Conservation (phyloP, 1,140 invertebrate species). For the Bombyx mandarina region DNA sequence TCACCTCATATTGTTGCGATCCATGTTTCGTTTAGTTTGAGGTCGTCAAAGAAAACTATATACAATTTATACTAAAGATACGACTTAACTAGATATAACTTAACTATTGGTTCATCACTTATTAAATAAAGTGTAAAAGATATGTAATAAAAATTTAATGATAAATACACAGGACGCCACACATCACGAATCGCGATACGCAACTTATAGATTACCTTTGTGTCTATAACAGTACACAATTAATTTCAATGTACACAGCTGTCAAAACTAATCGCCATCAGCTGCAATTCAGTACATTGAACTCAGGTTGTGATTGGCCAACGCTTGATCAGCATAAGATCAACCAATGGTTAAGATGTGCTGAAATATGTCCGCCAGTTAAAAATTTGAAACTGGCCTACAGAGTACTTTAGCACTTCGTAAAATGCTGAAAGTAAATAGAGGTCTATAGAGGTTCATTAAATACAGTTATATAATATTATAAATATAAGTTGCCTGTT, state of each 20-base stretch:
- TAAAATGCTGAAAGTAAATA: too few relatives aligned
- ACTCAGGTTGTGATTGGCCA: conserved; percentile 17
- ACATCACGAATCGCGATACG: conserved; percentile 24
- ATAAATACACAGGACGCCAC: conserved; percentile 54
- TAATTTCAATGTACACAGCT: conserved; percentile 8
- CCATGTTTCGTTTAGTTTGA: conserved; percentile 25
- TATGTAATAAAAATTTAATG: conserved; percentile 31
- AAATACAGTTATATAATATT: too few relatives aligned
- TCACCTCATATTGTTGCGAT: conserved; percentile 58
- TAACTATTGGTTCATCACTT: conserved; percentile 37
- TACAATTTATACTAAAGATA: not conserved
- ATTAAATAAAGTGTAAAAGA: conserved; percentile 26
- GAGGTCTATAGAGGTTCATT: too few relatives aligned
- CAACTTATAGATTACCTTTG: not conserved
- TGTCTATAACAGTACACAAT: too few relatives aligned
- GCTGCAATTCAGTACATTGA: conserved; percentile 22
- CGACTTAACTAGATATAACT: conserved; percentile 22
- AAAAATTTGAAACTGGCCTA: not conserved
- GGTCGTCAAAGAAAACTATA: too few relatives aligned
- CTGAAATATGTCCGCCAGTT: too few relatives aligned
- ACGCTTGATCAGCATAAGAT: not conserved
- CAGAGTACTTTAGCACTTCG: not conserved
- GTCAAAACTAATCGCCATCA: conserved; percentile 20
- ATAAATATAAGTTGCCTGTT: too few relatives aligned
- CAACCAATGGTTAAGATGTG: too few relatives aligned